phyloP scores from a whole-genome alignment of 2,113 vertebrate species.

The Ailuropoda melanoleuca region DNA sequence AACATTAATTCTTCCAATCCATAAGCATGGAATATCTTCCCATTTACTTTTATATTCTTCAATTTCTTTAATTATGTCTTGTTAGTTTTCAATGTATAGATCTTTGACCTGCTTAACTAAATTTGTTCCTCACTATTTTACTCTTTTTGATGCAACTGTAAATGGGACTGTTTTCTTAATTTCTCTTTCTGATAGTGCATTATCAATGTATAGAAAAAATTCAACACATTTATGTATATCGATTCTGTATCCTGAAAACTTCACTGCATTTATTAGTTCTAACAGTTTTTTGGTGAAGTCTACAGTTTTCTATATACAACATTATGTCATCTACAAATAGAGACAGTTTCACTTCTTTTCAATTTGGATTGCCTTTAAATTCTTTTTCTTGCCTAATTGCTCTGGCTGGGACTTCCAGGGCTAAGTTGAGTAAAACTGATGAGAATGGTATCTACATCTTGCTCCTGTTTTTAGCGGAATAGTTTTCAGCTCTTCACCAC shows the following conservation, averaged over 20 bases:
- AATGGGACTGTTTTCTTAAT: background rate
- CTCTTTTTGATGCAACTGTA: background rate
- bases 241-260: background rate
- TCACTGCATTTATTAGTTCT: background rate
- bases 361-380: background rate
- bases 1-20: background rate
- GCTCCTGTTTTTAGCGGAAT: background rate
- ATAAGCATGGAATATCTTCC: background rate
- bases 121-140: background rate
- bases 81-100: background rate
- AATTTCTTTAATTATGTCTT: background rate
- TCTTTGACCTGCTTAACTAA: background rate
- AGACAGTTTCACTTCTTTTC: background rate
- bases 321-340: background rate
- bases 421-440: background rate
- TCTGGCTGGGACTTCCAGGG: background rate
- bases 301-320: background rate
- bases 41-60: background rate
- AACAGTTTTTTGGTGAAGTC: background rate
- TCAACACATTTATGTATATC: background rate
- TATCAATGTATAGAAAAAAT: background rate
- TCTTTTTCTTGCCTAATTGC: background rate
- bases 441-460: background rate
- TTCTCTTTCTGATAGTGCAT: background rate
- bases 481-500: background rate